phyloP scores from a whole-genome alignment of 1,140 invertebrate genomes.

The Dysdera silvatica region DNA sequence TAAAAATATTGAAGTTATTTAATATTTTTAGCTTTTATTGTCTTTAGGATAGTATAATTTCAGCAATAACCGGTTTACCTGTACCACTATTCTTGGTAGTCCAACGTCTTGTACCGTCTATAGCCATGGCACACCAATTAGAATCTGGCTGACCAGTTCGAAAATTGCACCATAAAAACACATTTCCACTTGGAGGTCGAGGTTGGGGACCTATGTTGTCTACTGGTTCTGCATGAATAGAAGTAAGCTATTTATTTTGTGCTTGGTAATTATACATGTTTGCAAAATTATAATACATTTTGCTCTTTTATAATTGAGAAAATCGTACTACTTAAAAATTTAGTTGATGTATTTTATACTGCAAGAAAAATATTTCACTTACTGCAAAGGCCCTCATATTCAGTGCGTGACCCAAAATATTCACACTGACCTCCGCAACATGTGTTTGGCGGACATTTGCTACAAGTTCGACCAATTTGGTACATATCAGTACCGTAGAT shows the following conservation, averaged over 20 bases:
- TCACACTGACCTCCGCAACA: slow-evolving; percentile 24
- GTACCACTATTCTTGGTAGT: slow-evolving; percentile 22
- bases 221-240: slow-evolving; percentile 12
- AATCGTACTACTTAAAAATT: too few species aligned
- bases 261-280: too few species aligned
- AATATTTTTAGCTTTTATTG: too few species aligned
- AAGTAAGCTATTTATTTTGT: background rate
- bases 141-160: slow-evolving; percentile 21
- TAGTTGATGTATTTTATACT: background rate
- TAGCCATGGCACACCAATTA: slow-evolving; percentile 23
- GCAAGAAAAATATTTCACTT: slow-evolving; percentile 7
- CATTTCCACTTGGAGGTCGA: slow-evolving; percentile 21
- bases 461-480: slow-evolving; percentile 18
- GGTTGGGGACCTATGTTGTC: slow-evolving; percentile 21
- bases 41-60: too few species aligned
- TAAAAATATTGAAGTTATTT: too few species aligned
- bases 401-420: background rate
- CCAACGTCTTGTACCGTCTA: slow-evolving; percentile 22
- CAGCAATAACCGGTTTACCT: slow-evolving; percentile 12
- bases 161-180: slow-evolving; percentile 28
- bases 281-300: too few species aligned
- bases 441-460: slow-evolving; percentile 25
- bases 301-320: too few species aligned
- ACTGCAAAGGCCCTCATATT: slow-evolving; percentile 24
- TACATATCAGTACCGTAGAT: slow-evolving; percentile 27